phyloP scores from a whole-genome alignment of 1,140 invertebrate species.

The Lordiphosa stackelbergi region DNA sequence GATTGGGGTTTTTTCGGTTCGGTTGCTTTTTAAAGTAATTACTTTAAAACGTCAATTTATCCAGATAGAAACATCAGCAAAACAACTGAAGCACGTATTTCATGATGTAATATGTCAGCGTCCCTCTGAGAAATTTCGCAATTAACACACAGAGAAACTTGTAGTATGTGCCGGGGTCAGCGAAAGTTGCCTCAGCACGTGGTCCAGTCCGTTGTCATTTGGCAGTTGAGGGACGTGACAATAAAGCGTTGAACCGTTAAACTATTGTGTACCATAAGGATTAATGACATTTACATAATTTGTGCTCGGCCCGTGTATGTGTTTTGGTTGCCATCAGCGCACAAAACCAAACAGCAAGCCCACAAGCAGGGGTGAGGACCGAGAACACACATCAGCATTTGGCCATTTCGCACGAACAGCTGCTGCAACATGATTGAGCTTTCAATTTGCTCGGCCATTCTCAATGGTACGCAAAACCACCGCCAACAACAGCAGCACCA shows the following conservation, averaged over 20 bases:
- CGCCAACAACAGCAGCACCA: constrained; percentile 1
- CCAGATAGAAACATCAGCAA: constrained; percentile 8
- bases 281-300: constrained; percentile 75
- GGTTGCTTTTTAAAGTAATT: no score
- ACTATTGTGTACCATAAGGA: constrained; percentile 73
- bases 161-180: background rate
- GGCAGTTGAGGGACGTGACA: constrained; percentile 53
- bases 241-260: constrained; percentile 71
- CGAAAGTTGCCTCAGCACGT: constrained; percentile 47
- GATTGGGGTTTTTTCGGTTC: no score
- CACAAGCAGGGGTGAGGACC: constrained; percentile 11
- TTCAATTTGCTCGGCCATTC: constrained; percentile 61
- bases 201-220: constrained; percentile 34
- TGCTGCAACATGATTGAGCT: constrained; percentile 73
- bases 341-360: constrained; percentile 9
- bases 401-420: constrained; percentile 64
- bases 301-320: constrained; percentile 23
- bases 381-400: constrained; percentile 36
- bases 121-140: constrained; percentile 64
- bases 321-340: constrained; percentile 3
- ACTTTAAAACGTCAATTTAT: no score
- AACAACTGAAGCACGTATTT: constrained; percentile 49
- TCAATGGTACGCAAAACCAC: constrained; percentile 15
- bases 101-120: constrained; percentile 35
- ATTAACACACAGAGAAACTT: constrained; percentile 64